Conservation (phyloP, 2,113 vertebrate species). For the Pholis gunnellus region DNA sequence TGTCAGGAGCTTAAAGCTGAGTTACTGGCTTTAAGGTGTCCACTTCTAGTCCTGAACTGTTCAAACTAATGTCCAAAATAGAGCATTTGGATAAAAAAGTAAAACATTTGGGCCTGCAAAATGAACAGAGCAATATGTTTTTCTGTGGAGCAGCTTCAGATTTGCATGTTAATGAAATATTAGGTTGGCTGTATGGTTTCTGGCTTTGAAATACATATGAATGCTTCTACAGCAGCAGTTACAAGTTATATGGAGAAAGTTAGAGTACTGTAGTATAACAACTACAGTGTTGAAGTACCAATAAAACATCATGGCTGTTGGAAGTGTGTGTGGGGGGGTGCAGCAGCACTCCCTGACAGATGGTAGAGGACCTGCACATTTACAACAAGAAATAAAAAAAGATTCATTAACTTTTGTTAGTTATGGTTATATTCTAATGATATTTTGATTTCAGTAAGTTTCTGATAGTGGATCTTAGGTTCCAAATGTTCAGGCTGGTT, state of each 20-base stretch:
- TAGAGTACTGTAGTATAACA: neutral
- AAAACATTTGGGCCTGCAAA: constrained; percentile 26
- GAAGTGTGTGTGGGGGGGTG: too few species aligned
- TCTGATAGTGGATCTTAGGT: too few species aligned
- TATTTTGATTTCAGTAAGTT: too few species aligned
- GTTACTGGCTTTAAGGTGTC: constrained; percentile 12
- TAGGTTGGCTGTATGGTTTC: constrained; percentile 9
- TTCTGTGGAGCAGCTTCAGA: constrained; percentile 28
- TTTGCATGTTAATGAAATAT: constrained; percentile 43
- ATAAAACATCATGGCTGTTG: neutral
- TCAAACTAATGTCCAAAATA: constrained; percentile 25
- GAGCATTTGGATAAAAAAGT: neutral
- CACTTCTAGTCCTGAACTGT: neutral
- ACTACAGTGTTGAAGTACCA: neutral
- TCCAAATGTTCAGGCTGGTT: too few species aligned
- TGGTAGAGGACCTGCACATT: too few species aligned
- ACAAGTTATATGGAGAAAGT: neutral
- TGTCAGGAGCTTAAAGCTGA: constrained; percentile 1
- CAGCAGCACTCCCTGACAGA: too few species aligned
- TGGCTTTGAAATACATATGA: neutral
- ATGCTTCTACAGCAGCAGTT: neutral
- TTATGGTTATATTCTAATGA: too few species aligned
- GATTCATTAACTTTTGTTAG: too few species aligned
- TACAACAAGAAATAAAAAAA: too few species aligned
- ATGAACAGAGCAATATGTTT: constrained; percentile 42